Evolutionary conservation across 2,888 invertebrate species (phyloP).

Genomic region (Troides aeacus): DNA sequence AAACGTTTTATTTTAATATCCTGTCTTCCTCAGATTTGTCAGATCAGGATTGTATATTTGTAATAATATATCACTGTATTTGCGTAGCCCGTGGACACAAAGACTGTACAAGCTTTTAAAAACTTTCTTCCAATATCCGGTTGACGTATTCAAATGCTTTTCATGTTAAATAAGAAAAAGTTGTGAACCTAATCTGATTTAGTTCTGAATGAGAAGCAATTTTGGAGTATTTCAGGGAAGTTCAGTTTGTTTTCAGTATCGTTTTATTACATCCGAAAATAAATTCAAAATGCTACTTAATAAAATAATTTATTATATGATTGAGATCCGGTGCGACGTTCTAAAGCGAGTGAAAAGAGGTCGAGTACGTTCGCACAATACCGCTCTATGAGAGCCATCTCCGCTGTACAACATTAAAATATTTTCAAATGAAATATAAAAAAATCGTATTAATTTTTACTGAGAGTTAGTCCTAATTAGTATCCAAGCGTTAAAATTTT

Average conservation of each 20-base stretch:
- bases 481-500: background rate
- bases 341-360: constrained; percentile 30
- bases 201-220: background rate
- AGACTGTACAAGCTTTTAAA: no score
- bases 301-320: constrained; percentile 4
- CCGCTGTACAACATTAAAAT: constrained; percentile 33
- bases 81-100: no score
- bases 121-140: no score
- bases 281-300: background rate
- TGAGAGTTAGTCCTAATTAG: background rate
- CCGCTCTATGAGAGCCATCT: constrained; percentile 22
- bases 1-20: no score
- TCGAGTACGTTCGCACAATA: constrained; percentile 32
- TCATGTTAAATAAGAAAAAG: background rate
- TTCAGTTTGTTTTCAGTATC: background rate
- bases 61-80: no score
- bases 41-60: no score
- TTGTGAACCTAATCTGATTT: background rate
- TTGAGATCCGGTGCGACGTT: constrained; percentile 12
- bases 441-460: background rate
- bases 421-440: constrained; percentile 2
- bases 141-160: no score
- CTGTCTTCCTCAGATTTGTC: no score
- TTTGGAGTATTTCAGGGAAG: background rate
- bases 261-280: background rate